Base-by-base conservation (phyloP, 2,888 invertebrate genomes). In the Lasioglossum leucozonium region DNA sequence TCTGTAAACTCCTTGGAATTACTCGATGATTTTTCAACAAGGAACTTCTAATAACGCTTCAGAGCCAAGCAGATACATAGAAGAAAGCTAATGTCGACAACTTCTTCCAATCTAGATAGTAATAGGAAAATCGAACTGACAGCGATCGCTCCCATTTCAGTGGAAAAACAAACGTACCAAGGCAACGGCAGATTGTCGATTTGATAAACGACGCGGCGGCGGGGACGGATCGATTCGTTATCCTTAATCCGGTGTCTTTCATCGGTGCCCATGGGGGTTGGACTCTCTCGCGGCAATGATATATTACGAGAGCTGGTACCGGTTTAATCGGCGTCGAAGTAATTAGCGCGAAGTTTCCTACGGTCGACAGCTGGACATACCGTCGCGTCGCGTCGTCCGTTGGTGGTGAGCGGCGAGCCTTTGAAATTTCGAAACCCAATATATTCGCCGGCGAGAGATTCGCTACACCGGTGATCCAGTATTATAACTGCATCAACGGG, bases 351-450 rank as follows among this genome's bases (percentile, higher is more conserved):
- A 74, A 82, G 73, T 79, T 82, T 74, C 85, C 55, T 51, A 16
- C 44, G 79, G 72, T 67, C 83, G 83, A 86, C 87, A 87, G 86
- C 85, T 86, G 86, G 81, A 81, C 79, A 30, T 18, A 67, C 30
- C 40, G 40, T 18, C 22, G 67, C 40, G 40, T 18, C 22, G 67
- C 67, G 67, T 18, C 30, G 67, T 34, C 65, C 51, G 22, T n/a
- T 10, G 51, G 51, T n/a, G 22, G 51, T 51, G 51, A 10, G 0
- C 10, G 51, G 51, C 51, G 58, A 62, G 5, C 74, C 30, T 30
- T 37, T 11, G 72, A 75, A 81, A 76, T 83, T 75, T 67, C 44
- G n/a, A 72, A 47, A 26, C 2, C 30, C 62, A 30, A 62, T 62
- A 30, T 62, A 62, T 62, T 58, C 51, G 42, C 18, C 51, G 0